Evolutionary conservation across 2,888 invertebrate species (phyloP), one percentile per base, ranked within the genome.

Genomic region (Entomobrya multifasciata): DNA sequence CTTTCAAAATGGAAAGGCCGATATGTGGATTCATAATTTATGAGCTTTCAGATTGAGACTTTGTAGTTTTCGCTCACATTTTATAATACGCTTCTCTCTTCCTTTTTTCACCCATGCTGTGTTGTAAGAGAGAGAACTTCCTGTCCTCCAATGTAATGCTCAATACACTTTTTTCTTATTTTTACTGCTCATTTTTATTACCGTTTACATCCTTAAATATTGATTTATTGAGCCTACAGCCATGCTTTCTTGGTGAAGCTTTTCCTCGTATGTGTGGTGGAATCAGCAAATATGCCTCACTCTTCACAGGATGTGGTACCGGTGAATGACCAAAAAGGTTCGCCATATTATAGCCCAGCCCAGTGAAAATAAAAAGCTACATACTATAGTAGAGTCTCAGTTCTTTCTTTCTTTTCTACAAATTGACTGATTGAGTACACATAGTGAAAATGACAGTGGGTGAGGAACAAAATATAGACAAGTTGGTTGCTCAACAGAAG

Each of bases 351-450:
- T n/a, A n/a, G n/a, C n/a, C n/a, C n/a, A n/a, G n/a, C n/a, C n/a
- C n/a, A n/a, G n/a, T n/a, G n/a, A n/a, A n/a, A n/a, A n/a, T n/a
- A n/a, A 30, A 62, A 30, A 62, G 52, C 74, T 30, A 41, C 65
- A 49, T n/a, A 49, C 49, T 15, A 8, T 55, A 10, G 49, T 15
- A n/a, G n/a, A 49, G n/a, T n/a, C 4, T 13, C 5, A 15, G 47
- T 47, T 72, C 27, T 15, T 36, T 55, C n/a, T 20, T 49, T 20
- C 49, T 72, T 47, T 47, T 27, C 17, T 74, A 52, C 76, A 83
- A 83, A 83, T 83, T 83, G 82, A 76, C 82, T 76, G 62, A 83
- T 76, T 83, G 82, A 72, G 82, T 30, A 57, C 30, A 25, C 81
- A 67, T n/a, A 65, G 65, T 27, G 30, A 27, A 52, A 62, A 47